Percentiles rank a stretch among this genome's conserved stretches.
These are phyloP conservation scores for Gastrophryne carolinensis DNA, from an alignment of 2,797 vertebrate genomes.

Conservation along the genomic window DNA sequence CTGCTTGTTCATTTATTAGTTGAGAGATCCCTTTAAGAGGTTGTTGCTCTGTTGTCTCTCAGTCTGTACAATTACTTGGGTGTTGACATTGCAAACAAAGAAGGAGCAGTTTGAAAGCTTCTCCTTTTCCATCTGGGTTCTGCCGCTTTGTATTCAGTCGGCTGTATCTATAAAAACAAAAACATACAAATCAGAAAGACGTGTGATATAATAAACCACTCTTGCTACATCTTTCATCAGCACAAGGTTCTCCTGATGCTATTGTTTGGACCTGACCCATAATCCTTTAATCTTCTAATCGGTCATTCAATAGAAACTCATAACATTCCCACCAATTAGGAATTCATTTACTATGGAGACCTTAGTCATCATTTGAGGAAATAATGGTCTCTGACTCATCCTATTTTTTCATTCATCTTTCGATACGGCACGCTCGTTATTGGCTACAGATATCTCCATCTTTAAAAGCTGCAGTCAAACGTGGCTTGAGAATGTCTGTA, in stretches of 20 bases:
- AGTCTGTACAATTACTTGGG: neutral
- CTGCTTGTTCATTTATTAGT: no score
- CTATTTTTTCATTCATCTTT: no score
- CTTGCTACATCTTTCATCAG: neutral
- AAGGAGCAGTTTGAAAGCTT: neutral
- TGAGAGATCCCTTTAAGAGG: neutral
- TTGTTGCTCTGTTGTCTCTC: neutral
- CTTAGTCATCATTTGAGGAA: neutral
- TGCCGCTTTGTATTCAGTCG: neutral
- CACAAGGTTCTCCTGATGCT: neutral
- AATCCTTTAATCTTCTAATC: slow-evolving; percentile 14
- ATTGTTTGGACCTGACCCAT: neutral
- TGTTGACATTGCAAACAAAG: slow-evolving; percentile 18
- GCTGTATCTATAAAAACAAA: neutral
- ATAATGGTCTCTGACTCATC: no score
- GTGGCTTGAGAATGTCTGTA: no score
- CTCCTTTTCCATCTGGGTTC: neutral
- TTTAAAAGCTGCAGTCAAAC: no score
- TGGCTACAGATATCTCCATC: no score
- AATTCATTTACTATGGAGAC: neutral
- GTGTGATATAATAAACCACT: neutral
- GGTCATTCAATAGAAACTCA: neutral
- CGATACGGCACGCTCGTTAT: no score
- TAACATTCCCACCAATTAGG: neutral
- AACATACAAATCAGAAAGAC: neutral